Evolutionary conservation across 35 echinoderm and acorn worm genomes (phyloP), one percentile per base, ranked within the genome.

Genomic region (Hemicentrotus pulcherrimus): DNA sequence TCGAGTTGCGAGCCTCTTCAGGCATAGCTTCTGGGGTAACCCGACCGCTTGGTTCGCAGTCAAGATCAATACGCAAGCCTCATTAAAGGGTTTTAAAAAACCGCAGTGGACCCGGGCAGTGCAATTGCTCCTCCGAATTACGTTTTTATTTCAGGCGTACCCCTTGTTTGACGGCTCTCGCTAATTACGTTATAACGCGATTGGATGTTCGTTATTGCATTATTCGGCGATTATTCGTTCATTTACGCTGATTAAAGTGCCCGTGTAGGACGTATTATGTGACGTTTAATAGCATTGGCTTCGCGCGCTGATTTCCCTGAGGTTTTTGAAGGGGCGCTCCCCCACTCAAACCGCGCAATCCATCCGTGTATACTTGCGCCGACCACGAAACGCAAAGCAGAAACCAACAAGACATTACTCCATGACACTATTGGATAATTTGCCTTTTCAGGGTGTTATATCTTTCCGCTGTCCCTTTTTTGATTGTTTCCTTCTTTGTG

Each of bases 181-280:
- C 91, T 93, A 93, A 93, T 93, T 93, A 47, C 48, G 91, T 93
- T 93, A 93, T 93, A 93, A 93, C 91, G 91, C 91, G n/a, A 93
- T 93, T 93, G 91, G 91, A 93, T 93, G 91, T 93, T 93, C 91
- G 48, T 93, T 93, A 93, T 93, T 93, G 91, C 91, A 58, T 93
- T 93, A 93, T 93, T 93, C 91, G 91, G 32, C 91, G 91, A 93
- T 93, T 93, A 93, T 93, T 93, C 91, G 91, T 93, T 93, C 91
- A 58, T 93, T 93, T 93, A 93, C 48, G 48, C 91, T 93, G 91
- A 93, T 93, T 93, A 93, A 93, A 93, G 91, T 93, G 91, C 91
- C 91, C 46, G 91, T 93, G 91, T 93, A 14, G 32, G 91, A 47
- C 46, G 91, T 93, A 93, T 93, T 93, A 48, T 93, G 48, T 93